phyloP scores from a whole-genome alignment of 1,140 invertebrate genomes.

The Conus betulinus region DNA sequence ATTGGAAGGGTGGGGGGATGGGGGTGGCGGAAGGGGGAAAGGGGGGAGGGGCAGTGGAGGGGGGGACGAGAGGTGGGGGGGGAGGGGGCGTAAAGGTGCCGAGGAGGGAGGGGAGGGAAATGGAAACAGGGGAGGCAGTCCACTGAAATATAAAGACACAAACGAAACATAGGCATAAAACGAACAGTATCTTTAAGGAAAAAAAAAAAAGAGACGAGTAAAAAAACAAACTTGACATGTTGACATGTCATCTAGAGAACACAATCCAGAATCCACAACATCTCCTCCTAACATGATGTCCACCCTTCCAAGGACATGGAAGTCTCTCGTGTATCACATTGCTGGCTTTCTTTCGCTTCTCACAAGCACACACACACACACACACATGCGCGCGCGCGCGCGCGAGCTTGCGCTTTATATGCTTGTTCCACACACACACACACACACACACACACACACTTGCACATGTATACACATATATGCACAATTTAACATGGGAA shows the following conservation, averaged over 20 bases:
- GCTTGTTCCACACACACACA: too few species aligned
- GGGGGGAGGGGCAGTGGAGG: not conserved
- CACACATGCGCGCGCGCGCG: too few species aligned
- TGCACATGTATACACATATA: not conserved
- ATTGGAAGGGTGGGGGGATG: not conserved
- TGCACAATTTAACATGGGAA: not conserved
- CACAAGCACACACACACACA: too few species aligned
- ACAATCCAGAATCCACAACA: not conserved
- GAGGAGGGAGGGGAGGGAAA: too few species aligned
- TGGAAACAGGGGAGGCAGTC: not conserved
- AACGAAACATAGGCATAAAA: not conserved
- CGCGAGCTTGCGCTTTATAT: too few species aligned
- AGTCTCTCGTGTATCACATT: not conserved
- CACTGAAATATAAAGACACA: not conserved
- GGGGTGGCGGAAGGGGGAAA: not conserved
- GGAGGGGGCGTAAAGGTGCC: not conserved
- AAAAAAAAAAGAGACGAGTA: not conserved
- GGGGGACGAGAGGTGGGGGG: not conserved
- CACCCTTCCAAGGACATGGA: not conserved
- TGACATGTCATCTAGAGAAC: not conserved
- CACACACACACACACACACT: too few species aligned
- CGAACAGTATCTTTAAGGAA: not conserved
- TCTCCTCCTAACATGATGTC: not conserved
- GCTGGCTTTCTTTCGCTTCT: not conserved
- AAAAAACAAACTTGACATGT: not conserved